Percentiles rank a stretch among this genome's conserved stretches.
Evolutionary conservation across 2,888 invertebrate genomes (phyloP).

Genomic region (Eupithecia centaureata): DNA sequence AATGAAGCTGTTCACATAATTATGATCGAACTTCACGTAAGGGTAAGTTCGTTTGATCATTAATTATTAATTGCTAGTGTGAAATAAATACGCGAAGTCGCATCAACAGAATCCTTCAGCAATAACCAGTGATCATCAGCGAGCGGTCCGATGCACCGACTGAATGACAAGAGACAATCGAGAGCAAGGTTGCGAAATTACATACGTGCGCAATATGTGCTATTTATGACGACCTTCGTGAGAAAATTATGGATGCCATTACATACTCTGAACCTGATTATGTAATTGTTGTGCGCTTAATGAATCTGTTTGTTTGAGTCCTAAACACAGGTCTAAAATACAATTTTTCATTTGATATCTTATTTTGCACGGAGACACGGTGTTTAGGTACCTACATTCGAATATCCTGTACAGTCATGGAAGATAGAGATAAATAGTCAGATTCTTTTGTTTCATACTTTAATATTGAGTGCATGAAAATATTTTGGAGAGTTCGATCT

Average conservation of each 20-base stretch:
- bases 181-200: conserved; percentile 72
- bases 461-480: background rate
- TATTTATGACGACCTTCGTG: conserved; percentile 47
- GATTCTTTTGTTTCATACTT: background rate
- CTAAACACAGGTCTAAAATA: background rate
- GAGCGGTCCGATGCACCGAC: conserved; percentile 62
- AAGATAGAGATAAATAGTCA: background rate
- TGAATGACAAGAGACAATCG: conserved; percentile 68
- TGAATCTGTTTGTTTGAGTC: background rate
- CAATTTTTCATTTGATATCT: background rate
- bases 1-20: too few species aligned
- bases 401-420: background rate
- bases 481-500: background rate
- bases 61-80: too few species aligned
- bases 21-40: too few species aligned
- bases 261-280: conserved; percentile 37
- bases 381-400: background rate
- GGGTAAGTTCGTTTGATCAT: too few species aligned
- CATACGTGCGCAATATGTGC: conserved; percentile 20
- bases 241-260: conserved; percentile 50
- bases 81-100: too few species aligned
- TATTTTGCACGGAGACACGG: background rate
- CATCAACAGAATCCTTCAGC: conserved; percentile 2
- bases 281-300: conserved; percentile 31
- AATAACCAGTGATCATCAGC: conserved; percentile 19